Percentiles rank a stretch among this genome's conserved stretches.
Conservation (phyloP, 2,888 invertebrate species). For the Mycogona germanica region DNA sequence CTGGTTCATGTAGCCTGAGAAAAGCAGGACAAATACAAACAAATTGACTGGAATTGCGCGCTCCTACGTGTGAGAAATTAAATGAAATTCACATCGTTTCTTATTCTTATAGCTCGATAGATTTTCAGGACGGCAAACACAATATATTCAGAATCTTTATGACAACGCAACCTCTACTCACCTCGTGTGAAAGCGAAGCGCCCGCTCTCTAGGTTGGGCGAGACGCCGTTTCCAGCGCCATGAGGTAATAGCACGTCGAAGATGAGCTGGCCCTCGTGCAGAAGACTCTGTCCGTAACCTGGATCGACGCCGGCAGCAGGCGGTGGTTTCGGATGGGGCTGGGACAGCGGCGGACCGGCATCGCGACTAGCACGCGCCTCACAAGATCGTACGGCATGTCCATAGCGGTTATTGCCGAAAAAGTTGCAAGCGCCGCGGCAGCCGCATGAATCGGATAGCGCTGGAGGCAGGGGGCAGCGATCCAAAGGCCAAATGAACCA, state of each 20-base stretch:
- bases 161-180: too few species aligned
- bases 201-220: conserved; percentile 19
- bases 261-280: conserved; percentile 72
- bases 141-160: too few species aligned
- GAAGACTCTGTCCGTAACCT: conserved; percentile 87
- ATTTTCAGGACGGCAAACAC: too few species aligned
- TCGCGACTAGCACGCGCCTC: conserved; percentile 64
- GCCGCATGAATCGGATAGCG: conserved; percentile 55
- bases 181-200: conserved; percentile 8
- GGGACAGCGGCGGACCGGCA: conserved; percentile 31
- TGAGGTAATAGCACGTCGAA: conserved; percentile 76
- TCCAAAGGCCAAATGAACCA: conserved; percentile 90
- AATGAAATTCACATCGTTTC: too few species aligned
- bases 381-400: conserved; percentile 69
- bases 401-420: conserved; percentile 86
- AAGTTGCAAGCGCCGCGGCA: conserved; percentile 92
- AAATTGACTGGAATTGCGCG: too few species aligned
- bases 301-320: conserved; percentile 43
- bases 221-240: conserved; percentile 46
- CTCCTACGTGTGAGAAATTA: too few species aligned
- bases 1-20: conserved; percentile 13
- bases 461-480: conserved; percentile 31
- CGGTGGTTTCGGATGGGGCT: conserved; percentile 17
- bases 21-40: too few species aligned
- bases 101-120: too few species aligned